A percentile compares a stretch with the other conserved stretches of the same genome.
Evolutionary conservation across 2,888 invertebrate species (phyloP).

Genomic region (Aquatica leii): DNA sequence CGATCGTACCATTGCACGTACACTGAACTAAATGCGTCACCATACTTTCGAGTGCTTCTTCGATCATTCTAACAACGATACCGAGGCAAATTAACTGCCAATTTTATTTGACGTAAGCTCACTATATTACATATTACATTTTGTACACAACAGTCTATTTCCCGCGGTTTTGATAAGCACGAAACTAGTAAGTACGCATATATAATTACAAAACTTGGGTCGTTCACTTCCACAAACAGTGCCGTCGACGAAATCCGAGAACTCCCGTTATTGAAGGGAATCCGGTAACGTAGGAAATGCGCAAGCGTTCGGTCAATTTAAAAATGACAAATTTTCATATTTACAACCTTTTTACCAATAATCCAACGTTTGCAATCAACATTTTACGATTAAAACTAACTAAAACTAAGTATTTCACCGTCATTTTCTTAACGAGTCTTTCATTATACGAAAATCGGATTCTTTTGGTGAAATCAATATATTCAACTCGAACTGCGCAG

Average conservation of each 20-base stretch:
- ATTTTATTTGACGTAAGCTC: slow-evolving; percentile 16
- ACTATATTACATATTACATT: background rate
- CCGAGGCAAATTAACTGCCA: slow-evolving; percentile 27
- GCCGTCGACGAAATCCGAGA: slow-evolving; percentile 14
- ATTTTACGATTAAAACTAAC: too few species aligned
- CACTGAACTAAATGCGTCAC: slow-evolving; percentile 43
- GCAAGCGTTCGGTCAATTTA: slow-evolving; percentile 18
- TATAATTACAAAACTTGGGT: slow-evolving; percentile 26
- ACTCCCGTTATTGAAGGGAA: slow-evolving; percentile 20
- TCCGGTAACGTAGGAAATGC: background rate
- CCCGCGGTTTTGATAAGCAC: slow-evolving; percentile 18
- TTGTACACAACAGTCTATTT: slow-evolving; percentile 6
- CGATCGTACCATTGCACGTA: slow-evolving; percentile 26
- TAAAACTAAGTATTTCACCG: too few species aligned
- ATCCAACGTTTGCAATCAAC: too few species aligned
- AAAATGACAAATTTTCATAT: background rate
- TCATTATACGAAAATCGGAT: too few species aligned
- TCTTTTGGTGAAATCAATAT: slow-evolving; percentile 1
- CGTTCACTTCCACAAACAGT: slow-evolving; percentile 29
- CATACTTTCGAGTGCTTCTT: slow-evolving; percentile 38
- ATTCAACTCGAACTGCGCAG: background rate
- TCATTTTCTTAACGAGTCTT: too few species aligned
- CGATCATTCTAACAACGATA: slow-evolving; percentile 33
- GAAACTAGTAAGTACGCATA: slow-evolving; percentile 14
- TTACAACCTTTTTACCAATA: background rate